phyloP scores from a whole-genome alignment of 2,797 vertebrate genomes.

The Diglossa cyanea region DNA sequence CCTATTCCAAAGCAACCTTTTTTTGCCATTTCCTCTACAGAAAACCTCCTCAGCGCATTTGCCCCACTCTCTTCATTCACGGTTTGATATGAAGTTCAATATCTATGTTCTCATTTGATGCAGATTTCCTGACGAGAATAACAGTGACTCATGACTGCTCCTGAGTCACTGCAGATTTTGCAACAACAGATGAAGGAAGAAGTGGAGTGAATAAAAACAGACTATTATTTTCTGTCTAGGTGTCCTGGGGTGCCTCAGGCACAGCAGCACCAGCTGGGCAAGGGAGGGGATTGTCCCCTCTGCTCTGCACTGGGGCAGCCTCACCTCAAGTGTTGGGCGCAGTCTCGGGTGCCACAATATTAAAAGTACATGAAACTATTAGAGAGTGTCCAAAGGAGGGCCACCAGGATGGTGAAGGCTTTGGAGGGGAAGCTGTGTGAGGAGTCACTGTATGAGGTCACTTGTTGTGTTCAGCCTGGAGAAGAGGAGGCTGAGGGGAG shows the following conservation, averaged over 20 bases:
- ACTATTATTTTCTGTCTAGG: not conserved
- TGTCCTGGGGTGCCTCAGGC: not conserved
- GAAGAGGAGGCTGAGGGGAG: not conserved
- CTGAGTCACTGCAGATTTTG: not conserved
- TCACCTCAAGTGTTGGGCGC: fast-evolving
- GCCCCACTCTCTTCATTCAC: not conserved
- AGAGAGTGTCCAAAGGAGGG: not conserved
- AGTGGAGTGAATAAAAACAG: not conserved
- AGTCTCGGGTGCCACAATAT: not conserved
- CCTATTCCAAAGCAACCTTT: not conserved
- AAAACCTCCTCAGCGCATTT: not conserved
- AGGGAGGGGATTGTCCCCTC: not conserved
- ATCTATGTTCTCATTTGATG: not conserved
- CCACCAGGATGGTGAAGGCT: not conserved
- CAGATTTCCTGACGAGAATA: not conserved
- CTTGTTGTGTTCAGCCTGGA: not conserved
- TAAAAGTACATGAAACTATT: not conserved
- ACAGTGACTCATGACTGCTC: not conserved
- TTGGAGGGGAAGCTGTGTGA: not conserved
- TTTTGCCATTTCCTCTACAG: not conserved
- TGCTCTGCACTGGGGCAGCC: fast-evolving
- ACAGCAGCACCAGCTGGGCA: fast-evolving
- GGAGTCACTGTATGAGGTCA: not conserved
- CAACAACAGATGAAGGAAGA: not conserved
- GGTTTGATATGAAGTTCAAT: not conserved